Conservation (phyloP, 2,113 vertebrate genomes). For the Tenebrosternarchus preto region DNA sequence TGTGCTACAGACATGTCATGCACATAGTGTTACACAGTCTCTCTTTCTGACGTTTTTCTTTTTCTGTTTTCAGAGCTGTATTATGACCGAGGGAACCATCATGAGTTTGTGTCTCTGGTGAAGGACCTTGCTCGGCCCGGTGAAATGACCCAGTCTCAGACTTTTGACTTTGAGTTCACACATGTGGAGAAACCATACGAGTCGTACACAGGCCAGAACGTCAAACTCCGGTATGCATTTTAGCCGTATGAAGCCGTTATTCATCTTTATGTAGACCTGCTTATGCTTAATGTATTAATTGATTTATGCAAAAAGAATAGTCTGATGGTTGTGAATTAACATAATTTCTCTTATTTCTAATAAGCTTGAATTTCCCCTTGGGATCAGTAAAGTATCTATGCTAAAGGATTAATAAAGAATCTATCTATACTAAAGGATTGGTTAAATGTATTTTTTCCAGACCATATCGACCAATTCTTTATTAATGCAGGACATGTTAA, state of each 20-base stretch:
- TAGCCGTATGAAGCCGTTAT: too few species aligned
- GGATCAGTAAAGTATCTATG: too few species aligned
- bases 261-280: background rate
- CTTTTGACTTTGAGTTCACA: conserved; percentile 98
- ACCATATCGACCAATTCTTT: too few species aligned
- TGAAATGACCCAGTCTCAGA: conserved; percentile 94
- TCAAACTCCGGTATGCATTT: conserved; percentile 85
- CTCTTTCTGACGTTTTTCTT: background rate
- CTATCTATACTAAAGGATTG: too few species aligned
- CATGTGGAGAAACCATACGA: conserved; percentile 98
- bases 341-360: background rate
- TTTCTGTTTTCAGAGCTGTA: conserved; percentile 82
- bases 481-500: too few species aligned
- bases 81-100: conserved; percentile 97
- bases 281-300: background rate
- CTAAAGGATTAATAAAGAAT: too few species aligned
- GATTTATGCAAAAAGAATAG: background rate
- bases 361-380: too few species aligned
- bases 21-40: background rate
- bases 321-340: background rate
- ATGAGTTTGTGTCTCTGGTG: conserved; percentile 97
- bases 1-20: background rate
- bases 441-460: too few species aligned
- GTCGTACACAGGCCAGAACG: conserved; percentile 97
- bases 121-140: conserved; percentile 96